These are phyloP conservation scores for Oreotrochilus melanogaster DNA, from an alignment of 2,113 vertebrate genomes.

Conservation along the genomic window DNA sequence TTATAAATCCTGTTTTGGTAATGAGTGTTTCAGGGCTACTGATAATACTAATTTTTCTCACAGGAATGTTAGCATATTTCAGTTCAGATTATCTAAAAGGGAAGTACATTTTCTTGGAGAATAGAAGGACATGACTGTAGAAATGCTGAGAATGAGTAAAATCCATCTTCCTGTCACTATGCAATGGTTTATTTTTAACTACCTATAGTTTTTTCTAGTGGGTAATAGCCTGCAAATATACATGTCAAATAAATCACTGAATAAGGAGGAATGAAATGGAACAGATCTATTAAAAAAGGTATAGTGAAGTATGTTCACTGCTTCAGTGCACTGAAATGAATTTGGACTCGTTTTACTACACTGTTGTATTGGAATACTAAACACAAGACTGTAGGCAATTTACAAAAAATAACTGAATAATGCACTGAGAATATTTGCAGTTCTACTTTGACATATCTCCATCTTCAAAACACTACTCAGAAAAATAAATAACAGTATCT, in stretches of 20 bases:
- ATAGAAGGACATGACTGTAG: background rate
- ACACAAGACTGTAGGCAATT: background rate
- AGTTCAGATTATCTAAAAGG: background rate
- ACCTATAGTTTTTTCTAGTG: background rate
- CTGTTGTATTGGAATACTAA: background rate
- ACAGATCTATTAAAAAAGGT: background rate
- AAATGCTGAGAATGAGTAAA: background rate
- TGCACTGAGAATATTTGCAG: background rate
- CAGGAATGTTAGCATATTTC: background rate
- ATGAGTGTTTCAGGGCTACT: background rate
- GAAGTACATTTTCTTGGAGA: background rate
- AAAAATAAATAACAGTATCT: background rate
- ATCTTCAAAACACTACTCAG: background rate
- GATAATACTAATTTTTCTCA: background rate
- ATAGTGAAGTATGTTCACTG: background rate
- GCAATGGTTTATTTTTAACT: slow-evolving; percentile 9
- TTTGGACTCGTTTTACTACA: background rate
- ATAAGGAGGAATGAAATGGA: slow-evolving; percentile 28
- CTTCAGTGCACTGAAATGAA: background rate
- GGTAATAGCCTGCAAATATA: slow-evolving; percentile 3
- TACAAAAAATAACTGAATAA: background rate
- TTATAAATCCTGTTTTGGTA: background rate
- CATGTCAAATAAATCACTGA: background rate
- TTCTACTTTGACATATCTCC: background rate
- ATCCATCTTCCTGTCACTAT: slow-evolving; percentile 22